Evolutionary conservation across 1,140 invertebrate genomes (phyloP), one percentile per base, ranked within the genome.

Genomic region (Littorina saxatilis): DNA sequence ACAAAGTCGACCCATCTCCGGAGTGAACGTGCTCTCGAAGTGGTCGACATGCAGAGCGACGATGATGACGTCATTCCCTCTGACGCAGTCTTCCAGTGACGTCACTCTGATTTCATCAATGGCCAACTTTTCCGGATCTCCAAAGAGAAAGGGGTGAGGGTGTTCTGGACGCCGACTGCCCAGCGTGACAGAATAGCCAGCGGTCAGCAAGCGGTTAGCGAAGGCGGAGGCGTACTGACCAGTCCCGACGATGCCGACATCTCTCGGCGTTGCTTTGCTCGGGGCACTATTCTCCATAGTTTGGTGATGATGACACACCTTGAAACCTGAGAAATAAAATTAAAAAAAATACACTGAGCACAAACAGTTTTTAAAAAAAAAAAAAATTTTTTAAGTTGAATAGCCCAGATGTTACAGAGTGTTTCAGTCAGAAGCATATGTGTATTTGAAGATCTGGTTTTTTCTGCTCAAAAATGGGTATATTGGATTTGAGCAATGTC

Each of bases 211-310:
- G 27, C 88, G 66, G 47, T 82, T 86, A 27, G 89, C 85, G 39
- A 91, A 81, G 17, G 89, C 89, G 2, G 83, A 82, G 55, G 86
- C 88, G 78, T 87, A 90, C 72, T 90, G 84, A 3, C 90, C 90
- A 0, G 89, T 89, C 0, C 90, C 90, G 17, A 91, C 79, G 9
- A 91, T 86, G 3, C 88, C 87, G n/a, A 91, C 80, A 20, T 23
- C n/a, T 39, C 29, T 78, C 7, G 43, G 43, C 7, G 5, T 47
- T 5, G 43, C 7, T 47, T 47, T 47, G 43, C n/a, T n/a, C n/a
- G n/a, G n/a, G n/a, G n/a, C n/a, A n/a, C n/a, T n/a, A n/a, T n/a
- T n/a, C n/a, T n/a, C n/a, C n/a, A n/a, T n/a, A 17, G 43, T 5
- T 47, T 47, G 43, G 43, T 5, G 43, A 9, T 47, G 43, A 47